Evolutionary conservation across 2,113 vertebrate species (phyloP).

Genomic region (Sisor rabdophorus): DNA sequence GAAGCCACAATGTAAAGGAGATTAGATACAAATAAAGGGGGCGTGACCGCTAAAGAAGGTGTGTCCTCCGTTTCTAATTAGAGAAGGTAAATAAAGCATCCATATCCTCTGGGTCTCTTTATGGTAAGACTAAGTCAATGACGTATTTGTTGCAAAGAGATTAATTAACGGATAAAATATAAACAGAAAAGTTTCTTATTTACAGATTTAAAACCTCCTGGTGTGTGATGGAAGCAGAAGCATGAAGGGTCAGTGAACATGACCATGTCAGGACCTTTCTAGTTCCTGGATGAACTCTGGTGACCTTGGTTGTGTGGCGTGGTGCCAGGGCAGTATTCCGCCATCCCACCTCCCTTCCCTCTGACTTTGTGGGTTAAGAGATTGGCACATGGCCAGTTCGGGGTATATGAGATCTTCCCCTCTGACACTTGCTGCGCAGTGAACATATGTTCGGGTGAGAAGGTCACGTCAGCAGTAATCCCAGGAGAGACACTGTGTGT

Average conservation of each 20-base stretch:
- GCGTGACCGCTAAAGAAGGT: background rate
- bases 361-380: constrained; percentile 4
- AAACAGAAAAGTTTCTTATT: background rate
- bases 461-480: constrained; percentile 20
- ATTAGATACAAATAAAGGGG: too few species aligned
- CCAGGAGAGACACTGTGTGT: constrained; percentile 13
- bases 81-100: background rate
- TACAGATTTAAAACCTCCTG: background rate
- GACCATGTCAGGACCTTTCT: constrained; percentile 13
- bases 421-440: background rate
- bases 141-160: too few species aligned
- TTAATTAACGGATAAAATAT: background rate
- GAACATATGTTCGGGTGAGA: constrained; percentile 29
- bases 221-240: constrained; percentile 1
- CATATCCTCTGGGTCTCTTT: background rate
- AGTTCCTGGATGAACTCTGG: constrained; percentile 17
- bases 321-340: background rate
- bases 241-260: constrained; percentile 29
- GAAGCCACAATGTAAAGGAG: too few species aligned
- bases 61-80: background rate
- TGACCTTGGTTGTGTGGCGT: constrained; percentile 7
- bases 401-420: background rate
- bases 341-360: background rate
- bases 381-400: background rate
- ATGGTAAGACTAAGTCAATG: too few species aligned